Conservation (phyloP, 2,113 vertebrate species). For the Lepus americanus region DNA sequence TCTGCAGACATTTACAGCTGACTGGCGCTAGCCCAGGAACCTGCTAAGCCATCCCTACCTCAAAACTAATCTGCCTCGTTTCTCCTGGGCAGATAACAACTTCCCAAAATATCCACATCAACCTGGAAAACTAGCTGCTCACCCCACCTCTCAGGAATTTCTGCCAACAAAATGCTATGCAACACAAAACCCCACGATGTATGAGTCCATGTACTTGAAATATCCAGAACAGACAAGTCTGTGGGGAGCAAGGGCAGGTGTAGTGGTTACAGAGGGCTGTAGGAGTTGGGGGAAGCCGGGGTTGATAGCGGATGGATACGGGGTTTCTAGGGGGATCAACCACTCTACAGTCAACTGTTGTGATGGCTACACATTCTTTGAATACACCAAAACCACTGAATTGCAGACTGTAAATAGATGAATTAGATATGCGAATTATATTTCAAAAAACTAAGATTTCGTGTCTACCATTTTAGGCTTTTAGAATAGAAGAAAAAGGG, state of each 20-base stretch:
- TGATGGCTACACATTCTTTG: not conserved
- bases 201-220: not conserved
- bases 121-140: constrained; percentile 26
- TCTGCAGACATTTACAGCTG: not conserved
- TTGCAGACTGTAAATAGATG: not conserved
- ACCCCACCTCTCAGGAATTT: not conserved
- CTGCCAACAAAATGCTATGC: constrained; percentile 48
- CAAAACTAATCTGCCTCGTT: constrained; percentile 52
- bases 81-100: constrained; percentile 21
- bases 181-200: not conserved
- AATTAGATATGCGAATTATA: constrained; percentile 7
- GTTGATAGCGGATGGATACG: not conserved
- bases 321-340: not conserved
- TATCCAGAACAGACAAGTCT: constrained; percentile 9
- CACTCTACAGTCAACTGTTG: not conserved
- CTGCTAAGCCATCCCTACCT: not conserved
- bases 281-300: not conserved
- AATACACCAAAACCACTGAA: constrained; percentile 8
- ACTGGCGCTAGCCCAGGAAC: not conserved
- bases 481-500: not conserved
- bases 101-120: not conserved
- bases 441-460: constrained; percentile 21
- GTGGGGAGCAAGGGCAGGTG: not conserved
- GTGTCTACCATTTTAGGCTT: constrained; percentile 14
- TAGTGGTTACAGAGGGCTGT: not conserved